Evolutionary conservation across 2,888 invertebrate genomes (phyloP).

Genomic region (Harmothoe impar): DNA sequence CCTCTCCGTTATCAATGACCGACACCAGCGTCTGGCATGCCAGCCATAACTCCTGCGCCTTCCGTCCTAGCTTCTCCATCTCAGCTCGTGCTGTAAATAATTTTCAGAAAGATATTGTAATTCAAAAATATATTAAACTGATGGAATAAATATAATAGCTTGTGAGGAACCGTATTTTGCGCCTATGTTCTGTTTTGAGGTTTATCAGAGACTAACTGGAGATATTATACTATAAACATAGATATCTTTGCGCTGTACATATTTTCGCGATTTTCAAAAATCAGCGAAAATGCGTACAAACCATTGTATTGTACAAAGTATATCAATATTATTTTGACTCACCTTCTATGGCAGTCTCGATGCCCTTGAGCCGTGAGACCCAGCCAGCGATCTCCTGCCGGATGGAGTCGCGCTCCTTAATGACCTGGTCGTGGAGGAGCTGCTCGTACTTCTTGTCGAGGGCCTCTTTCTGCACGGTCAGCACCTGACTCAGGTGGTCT

Average conservation of each 20-base stretch:
- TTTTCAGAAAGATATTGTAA: too few relatives aligned
- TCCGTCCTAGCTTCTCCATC: constrained; percentile 83
- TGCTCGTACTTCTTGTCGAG: constrained; percentile 84
- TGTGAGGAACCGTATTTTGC: not conserved
- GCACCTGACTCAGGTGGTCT: constrained; percentile 86
- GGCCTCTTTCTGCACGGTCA: constrained; percentile 87
- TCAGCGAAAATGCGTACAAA: too few relatives aligned
- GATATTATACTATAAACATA: too few relatives aligned
- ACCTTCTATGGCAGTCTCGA: constrained; percentile 91
- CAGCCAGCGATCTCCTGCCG: constrained; percentile 89
- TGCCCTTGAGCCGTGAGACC: constrained; percentile 89
- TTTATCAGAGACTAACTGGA: too few relatives aligned
- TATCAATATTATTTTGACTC: too few relatives aligned
- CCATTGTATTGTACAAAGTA: too few relatives aligned
- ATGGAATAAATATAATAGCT: not conserved
- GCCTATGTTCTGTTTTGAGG: too few relatives aligned
- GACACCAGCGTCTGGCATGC: constrained; percentile 94
- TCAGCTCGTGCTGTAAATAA: constrained; percentile 80
- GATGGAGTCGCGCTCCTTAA: constrained; percentile 88
- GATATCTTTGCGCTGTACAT: too few relatives aligned
- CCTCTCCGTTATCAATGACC: constrained; percentile 87
- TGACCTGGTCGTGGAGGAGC: constrained; percentile 87
- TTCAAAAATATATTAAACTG: not conserved
- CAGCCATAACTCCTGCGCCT: constrained; percentile 95
- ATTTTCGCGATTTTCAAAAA: too few relatives aligned